These are phyloP conservation scores for Anthophora plumipes DNA, from an alignment of 2,888 invertebrate genomes.

Conservation along the genomic window DNA sequence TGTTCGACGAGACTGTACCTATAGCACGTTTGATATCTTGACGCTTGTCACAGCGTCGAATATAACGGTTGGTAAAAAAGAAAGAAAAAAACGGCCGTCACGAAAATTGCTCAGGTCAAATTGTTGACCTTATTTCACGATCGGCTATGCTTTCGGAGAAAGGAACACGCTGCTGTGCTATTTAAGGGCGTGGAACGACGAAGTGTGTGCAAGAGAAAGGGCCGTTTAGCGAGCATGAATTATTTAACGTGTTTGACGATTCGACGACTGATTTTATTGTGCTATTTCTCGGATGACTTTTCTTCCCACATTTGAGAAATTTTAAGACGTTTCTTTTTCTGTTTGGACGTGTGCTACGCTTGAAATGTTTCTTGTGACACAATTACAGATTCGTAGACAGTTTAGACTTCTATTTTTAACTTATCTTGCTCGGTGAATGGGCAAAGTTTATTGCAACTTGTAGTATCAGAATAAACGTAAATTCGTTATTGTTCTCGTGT, in stretches of 20 bases:
- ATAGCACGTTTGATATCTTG: background rate
- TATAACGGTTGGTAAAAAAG: background rate
- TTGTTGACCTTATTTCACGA: conserved; percentile 31
- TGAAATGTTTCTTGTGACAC: too few relatives aligned
- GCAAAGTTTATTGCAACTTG: too few relatives aligned
- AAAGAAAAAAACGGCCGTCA: conserved; percentile 3
- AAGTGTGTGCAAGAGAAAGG: background rate
- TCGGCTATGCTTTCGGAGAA: conserved; percentile 14
- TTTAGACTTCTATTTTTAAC: too few relatives aligned
- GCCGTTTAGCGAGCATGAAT: background rate
- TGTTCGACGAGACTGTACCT: background rate
- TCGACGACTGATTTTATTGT: background rate
- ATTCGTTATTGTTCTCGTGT: too few relatives aligned
- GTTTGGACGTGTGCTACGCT: too few relatives aligned
- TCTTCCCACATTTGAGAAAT: too few relatives aligned
- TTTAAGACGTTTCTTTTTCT: too few relatives aligned
- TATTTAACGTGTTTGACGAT: background rate
- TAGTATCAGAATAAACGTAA: too few relatives aligned
- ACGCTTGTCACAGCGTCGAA: conserved; percentile 8
- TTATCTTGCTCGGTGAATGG: too few relatives aligned
- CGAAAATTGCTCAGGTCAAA: conserved; percentile 20
- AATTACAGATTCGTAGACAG: too few relatives aligned
- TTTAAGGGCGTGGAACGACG: background rate
- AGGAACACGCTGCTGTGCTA: background rate
- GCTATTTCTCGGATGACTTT: background rate